Evolutionary conservation across 2,113 vertebrate genomes (phyloP).

Genomic region (Arothron firmamentum): DNA sequence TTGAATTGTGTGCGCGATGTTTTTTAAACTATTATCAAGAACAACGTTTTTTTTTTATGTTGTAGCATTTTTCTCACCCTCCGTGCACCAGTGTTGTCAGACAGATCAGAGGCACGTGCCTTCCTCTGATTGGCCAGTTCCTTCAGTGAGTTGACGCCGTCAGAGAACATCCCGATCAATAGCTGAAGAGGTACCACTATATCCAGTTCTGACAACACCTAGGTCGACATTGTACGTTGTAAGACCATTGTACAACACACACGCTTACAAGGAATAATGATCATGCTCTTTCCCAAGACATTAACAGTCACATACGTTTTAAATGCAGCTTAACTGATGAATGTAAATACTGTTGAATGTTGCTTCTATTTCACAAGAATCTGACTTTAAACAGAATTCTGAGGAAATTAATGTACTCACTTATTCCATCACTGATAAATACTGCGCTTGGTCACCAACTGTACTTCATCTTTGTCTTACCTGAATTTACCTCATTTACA

Average conservation of each 20-base stretch:
- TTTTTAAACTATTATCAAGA: not conserved
- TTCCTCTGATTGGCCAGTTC: slow-evolving; percentile 96
- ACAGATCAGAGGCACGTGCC: slow-evolving; percentile 81
- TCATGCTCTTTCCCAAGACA: too few relatives aligned
- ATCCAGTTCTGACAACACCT: slow-evolving; percentile 97
- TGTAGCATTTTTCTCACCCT: slow-evolving; percentile 77
- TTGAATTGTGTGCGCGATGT: not conserved
- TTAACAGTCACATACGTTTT: too few relatives aligned
- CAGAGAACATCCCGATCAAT: slow-evolving; percentile 97
- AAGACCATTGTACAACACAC: not conserved
- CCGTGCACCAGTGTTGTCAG: slow-evolving; percentile 82
- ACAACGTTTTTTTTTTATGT: not conserved
- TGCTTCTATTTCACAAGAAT: too few relatives aligned
- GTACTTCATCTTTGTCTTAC: not conserved
- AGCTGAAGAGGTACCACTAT: slow-evolving; percentile 96
- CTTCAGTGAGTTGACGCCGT: slow-evolving; percentile 97
- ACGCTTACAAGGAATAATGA: too few relatives aligned
- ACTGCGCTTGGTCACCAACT: not conserved
- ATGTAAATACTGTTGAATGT: too few relatives aligned
- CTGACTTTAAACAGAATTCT: too few relatives aligned
- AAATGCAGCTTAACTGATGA: too few relatives aligned
- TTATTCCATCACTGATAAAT: not conserved
- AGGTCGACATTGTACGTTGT: slow-evolving; percentile 32
- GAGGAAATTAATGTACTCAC: not conserved
- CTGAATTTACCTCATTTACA: not conserved